A percentile compares a stretch with the other conserved stretches of the same genome.
These are phyloP conservation scores for Melieria crassipennis DNA, from an alignment of 2,888 invertebrate genomes.

Conservation along the genomic window DNA sequence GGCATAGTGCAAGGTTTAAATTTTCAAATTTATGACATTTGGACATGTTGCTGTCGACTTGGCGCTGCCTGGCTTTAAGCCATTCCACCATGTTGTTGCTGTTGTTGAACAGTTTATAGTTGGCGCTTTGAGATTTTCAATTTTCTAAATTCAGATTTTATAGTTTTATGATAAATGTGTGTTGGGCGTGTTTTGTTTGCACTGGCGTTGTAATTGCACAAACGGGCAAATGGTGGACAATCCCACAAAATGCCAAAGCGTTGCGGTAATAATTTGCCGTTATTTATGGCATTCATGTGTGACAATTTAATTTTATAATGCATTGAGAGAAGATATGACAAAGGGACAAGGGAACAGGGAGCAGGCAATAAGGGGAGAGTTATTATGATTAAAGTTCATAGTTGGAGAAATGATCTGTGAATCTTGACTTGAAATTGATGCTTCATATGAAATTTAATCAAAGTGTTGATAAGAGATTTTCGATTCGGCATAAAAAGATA, in stretches of 20 bases:
- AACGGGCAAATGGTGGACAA: not conserved
- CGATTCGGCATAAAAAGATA: too few species aligned
- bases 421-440: too few species aligned
- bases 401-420: too few species aligned
- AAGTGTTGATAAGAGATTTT: too few species aligned
- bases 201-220: not conserved
- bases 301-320: slow-evolving; percentile 8
- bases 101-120: not conserved
- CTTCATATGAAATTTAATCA: too few species aligned
- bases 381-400: too few species aligned
- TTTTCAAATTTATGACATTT: not conserved
- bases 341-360: too few species aligned
- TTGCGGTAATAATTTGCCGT: not conserved
- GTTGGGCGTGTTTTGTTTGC: not conserved
- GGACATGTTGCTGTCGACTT: not conserved
- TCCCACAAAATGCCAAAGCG: not conserved
- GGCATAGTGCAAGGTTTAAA: not conserved
- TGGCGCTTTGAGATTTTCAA: slow-evolving; percentile 7
- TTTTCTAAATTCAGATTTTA: slow-evolving; percentile 15
- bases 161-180: slow-evolving; percentile 9
- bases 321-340: too few species aligned
- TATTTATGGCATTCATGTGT: slow-evolving; percentile 6
- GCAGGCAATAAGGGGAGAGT: too few species aligned
- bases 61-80: not conserved
- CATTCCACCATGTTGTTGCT: not conserved